Base-by-base conservation (phyloP, 2,888 invertebrate species). In the Fragum sueziense region DNA sequence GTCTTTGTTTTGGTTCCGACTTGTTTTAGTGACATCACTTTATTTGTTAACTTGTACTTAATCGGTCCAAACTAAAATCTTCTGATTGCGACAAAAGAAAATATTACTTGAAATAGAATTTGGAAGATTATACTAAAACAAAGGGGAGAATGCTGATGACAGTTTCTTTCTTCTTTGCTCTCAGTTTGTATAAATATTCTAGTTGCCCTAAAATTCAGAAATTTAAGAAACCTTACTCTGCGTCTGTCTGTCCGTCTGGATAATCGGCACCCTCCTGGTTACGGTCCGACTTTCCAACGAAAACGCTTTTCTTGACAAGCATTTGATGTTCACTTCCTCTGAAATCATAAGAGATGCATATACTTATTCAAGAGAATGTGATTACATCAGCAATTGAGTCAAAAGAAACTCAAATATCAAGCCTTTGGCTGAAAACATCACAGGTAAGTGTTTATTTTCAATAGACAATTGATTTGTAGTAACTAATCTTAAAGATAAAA, bases 251-350 rank as follows among this genome's bases (percentile, higher is more conserved):
- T 9, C 61, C 79, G 25, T 62, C 79, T 0, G 79, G 79, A 22
- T 79, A 79, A 2, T 29, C 68, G 0, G 37, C 47, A 22, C 52
- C 67, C 70, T 79, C 79, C 27, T 0, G 31, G 33, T 79, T 79
- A 17, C 51, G 71, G 22, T 31, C 25, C 14, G 79, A 75, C 52
- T 57, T 51, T 14, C 79, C 79, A 41, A 79, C 17, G 27, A 79
- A 70, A 7, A 75, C 47, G 33, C 79, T 79, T 22, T 79, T 79
- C 17, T 22, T 72, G n/a, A 79, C 72, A 72, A 47, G 61, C 61
- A 65, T 65, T 22, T 68, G 74, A 22, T 79, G 75, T 1, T 37
- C 9, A 29, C 62, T 71, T 25, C 68, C 72, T 47, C 79, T 79
- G 31, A n/a, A n/a, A n/a, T n/a, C n/a, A n/a, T n/a, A n/a, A n/a